Evolutionary conservation across 2,113 vertebrate genomes (phyloP).

Genomic region (Thalassarche chlororhynchos): DNA sequence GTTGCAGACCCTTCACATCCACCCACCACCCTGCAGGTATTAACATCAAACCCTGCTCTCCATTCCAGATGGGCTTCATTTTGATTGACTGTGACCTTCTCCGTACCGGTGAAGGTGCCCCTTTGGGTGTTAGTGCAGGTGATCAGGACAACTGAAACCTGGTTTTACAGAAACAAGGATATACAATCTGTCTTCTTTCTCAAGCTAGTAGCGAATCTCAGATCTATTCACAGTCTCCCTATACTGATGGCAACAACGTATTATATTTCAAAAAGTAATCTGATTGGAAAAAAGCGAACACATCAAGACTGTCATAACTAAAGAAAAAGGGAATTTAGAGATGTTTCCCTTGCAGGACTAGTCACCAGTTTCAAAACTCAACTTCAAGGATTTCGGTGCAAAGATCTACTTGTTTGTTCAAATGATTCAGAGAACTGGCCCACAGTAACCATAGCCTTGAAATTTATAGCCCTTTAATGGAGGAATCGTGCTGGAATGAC

Average conservation of each 20-base stretch:
- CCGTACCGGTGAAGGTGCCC: background rate
- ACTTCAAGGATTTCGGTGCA: background rate
- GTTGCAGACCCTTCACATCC: background rate
- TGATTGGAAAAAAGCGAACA: background rate
- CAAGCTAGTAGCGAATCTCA: background rate
- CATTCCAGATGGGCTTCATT: background rate
- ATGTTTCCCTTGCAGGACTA: background rate
- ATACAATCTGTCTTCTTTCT: background rate
- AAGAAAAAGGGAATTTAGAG: background rate
- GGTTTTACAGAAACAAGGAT: background rate
- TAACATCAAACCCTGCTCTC: background rate
- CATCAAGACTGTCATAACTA: background rate
- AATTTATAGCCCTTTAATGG: background rate
- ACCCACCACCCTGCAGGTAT: background rate
- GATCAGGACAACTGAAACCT: background rate
- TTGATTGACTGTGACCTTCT: background rate
- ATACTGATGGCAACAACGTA: background rate
- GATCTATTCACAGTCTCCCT: background rate
- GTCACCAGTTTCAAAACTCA: background rate
- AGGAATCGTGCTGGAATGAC: background rate
- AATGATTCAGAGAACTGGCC: background rate
- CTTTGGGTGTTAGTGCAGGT: background rate
- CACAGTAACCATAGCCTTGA: background rate
- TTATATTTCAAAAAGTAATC: background rate
- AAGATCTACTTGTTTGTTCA: background rate